phyloP scores from a whole-genome alignment of 2,797 vertebrate species.

The Clarias platycephalus region DNA sequence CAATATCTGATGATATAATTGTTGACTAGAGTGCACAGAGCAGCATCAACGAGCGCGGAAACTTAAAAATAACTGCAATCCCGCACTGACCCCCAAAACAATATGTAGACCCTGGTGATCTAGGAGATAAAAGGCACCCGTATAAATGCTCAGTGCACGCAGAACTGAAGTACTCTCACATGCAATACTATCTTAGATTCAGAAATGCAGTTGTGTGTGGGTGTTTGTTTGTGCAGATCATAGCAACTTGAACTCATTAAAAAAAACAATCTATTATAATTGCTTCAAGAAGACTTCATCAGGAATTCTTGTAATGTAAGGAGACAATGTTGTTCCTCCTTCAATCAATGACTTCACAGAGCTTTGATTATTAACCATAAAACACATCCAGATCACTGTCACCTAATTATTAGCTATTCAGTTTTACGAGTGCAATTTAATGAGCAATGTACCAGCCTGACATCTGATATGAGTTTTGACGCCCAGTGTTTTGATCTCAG shows the following conservation, averaged over 20 bases:
- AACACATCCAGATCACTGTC: background rate
- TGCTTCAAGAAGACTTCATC: background rate
- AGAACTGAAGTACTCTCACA: background rate
- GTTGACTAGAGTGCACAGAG: background rate
- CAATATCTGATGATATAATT: background rate
- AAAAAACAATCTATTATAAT: background rate
- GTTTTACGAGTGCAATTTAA: background rate
- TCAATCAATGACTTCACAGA: background rate
- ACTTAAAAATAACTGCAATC: background rate
- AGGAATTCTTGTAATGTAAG: background rate
- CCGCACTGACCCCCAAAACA: background rate
- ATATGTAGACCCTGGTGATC: background rate
- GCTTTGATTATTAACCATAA: background rate
- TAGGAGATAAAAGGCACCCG: background rate
- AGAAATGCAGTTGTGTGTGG: background rate
- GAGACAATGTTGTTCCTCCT: background rate
- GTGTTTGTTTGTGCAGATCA: background rate
- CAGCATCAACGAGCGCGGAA: background rate
- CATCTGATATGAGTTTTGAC: background rate
- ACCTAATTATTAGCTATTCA: background rate
- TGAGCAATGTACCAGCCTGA: background rate
- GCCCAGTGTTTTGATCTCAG: constrained; percentile 12
- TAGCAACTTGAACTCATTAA: background rate
- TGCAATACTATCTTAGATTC: no score
- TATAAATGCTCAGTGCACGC: background rate